These are phyloP conservation scores for Spodoptera frugiperda DNA, from an alignment of 1,140 invertebrate species.

Conservation along the genomic window DNA sequence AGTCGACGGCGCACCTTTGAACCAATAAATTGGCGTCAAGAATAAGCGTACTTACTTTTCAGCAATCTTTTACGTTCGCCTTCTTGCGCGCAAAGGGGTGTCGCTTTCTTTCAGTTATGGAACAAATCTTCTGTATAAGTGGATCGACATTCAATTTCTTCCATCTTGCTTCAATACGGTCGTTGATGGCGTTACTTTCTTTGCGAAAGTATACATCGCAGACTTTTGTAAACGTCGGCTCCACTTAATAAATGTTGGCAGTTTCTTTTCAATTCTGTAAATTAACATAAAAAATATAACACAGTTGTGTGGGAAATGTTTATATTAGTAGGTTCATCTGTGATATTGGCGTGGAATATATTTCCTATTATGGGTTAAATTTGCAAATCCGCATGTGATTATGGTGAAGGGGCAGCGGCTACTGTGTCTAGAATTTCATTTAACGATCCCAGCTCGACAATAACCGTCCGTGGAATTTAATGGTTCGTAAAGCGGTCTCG, in stretches of 20 bases:
- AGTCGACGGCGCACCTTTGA: constrained; percentile 74
- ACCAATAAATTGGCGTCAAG: constrained; percentile 71
- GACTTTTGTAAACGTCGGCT: background rate
- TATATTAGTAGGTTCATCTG: background rate
- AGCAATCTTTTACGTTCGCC: constrained; percentile 50
- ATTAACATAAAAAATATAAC: background rate
- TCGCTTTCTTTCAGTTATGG: constrained; percentile 44
- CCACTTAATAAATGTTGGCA: background rate
- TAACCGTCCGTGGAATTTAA: constrained; percentile 76
- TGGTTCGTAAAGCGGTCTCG: constrained; percentile 72
- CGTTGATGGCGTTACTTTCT: constrained; percentile 39
- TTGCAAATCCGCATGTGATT: constrained; percentile 51
- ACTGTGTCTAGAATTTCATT: constrained; percentile 72
- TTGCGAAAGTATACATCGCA: background rate
- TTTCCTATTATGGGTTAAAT: constrained; percentile 41
- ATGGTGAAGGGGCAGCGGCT: constrained; percentile 48
- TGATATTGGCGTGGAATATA: constrained; percentile 22
- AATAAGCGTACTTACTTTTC: constrained; percentile 61
- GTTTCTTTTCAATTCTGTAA: background rate
- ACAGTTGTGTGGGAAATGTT: background rate
- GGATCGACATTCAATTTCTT: constrained; percentile 44
- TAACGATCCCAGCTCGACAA: constrained; percentile 74
- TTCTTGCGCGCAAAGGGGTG: constrained; percentile 44
- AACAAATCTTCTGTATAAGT: constrained; percentile 48
- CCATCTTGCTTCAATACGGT: constrained; percentile 33